phyloP scores from a whole-genome alignment of 2,113 vertebrate species.

The Rhabdornis inornatus region DNA sequence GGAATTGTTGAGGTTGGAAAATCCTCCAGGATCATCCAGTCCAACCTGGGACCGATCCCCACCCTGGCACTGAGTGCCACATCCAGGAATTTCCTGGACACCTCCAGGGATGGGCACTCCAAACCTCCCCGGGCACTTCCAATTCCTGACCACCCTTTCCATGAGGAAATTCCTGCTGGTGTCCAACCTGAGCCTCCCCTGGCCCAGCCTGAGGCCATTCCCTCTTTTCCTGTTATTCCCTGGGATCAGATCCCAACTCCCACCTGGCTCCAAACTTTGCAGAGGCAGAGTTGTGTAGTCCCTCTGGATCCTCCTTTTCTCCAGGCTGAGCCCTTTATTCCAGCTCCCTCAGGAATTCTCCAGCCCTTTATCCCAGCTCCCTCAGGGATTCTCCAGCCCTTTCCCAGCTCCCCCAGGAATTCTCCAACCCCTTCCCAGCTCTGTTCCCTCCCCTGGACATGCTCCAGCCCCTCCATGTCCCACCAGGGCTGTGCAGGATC shows the following conservation, averaged over 20 bases:
- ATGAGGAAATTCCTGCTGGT: background rate
- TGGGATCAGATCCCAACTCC: background rate
- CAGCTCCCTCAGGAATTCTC: background rate
- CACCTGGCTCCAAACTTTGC: rapidly evolving
- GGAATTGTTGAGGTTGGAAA: background rate
- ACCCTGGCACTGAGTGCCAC: background rate
- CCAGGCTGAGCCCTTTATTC: background rate
- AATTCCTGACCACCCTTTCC: rapidly evolving
- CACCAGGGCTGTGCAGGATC: background rate
- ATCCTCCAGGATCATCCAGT: background rate
- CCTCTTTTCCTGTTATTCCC: rapidly evolving
- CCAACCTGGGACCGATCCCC: rapidly evolving
- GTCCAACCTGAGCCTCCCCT: background rate
- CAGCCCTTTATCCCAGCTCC: background rate
- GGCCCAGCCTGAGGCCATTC: rapidly evolving
- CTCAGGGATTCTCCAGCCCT: background rate
- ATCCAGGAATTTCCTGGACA: background rate
- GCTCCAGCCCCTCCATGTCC: background rate
- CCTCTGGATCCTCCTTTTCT: background rate
- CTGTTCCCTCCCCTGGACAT: rapidly evolving
- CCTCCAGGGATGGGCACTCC: rapidly evolving
- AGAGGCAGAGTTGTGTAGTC: background rate
- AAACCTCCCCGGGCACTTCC: background rate
- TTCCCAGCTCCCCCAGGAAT: background rate
- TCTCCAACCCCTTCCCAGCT: background rate